Base-by-base conservation (phyloP, 2,113 vertebrate genomes). In the cat (Felis catus) region DNA sequence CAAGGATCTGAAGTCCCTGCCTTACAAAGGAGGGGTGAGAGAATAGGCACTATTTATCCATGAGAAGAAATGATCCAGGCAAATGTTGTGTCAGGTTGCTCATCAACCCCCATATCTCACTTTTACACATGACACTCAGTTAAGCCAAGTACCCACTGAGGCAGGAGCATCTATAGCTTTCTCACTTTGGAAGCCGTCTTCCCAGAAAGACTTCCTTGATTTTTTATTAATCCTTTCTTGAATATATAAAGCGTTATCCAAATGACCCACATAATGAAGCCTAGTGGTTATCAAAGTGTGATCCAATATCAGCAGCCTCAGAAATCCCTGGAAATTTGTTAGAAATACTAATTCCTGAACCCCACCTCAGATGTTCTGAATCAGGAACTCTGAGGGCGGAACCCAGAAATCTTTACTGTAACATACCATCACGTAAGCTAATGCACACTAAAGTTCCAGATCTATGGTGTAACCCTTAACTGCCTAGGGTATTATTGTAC, bases 151-250 rank as follows among this genome's bases (percentile, higher is more conserved):
- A 87, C 29, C 13, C 11, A 36, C 0, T 27, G 12, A 61, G 27
- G 4, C 48, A 25, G 29, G 13, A 36, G 39, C 16, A 89, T n/a
- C 11, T 12, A 36, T 36, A 84, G 9, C 21, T 55, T 81, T 74
- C 31, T 55, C 18, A 65, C 11, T 61, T 80, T 1, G n/a, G 58
- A 82, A 82, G 18, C 19, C 13, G 19, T 74, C 33, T 48, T 74
- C 73, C 82, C 68, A 92, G 36, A 82, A 87, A 88, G 53, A 82
- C 48, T 39, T 87, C 16, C 58, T 13, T 88, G 68, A 80, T 68
- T 88, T n/a, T 63, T 70, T 78, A 61, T 5, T 89, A 73, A 25
- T 29, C 21, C 39, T 48, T 83, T 95, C 11, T 66, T 76, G n/a
- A 33, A 55, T 89, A 45, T 66, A 61, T 4, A 81, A 3, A 45